Base-by-base conservation (phyloP, 2,888 invertebrate genomes). In the Campopleginae sp. region DNA sequence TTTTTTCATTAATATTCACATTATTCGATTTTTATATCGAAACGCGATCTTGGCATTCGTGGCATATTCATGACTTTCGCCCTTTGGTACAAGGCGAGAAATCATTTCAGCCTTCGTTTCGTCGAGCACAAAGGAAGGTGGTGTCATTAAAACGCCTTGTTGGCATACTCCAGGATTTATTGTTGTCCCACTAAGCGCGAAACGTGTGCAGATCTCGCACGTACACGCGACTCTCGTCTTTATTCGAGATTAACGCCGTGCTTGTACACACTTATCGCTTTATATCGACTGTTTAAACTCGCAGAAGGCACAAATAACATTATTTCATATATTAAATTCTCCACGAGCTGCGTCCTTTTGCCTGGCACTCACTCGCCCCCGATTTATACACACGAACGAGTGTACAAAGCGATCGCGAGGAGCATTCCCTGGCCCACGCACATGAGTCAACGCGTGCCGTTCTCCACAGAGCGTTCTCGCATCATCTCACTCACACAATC, bases 371-470 rank as follows among this genome's bases (percentile, higher is more conserved):
- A 38, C 38, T 38, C 38, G 8, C 0, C 8, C 23, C 17, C 23
- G 23, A 51, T 65, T 33, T 27, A 63, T 65, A 76, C 31, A 31
- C 17, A 46, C 17, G 70, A 14, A 7, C 33, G 17, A 51, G 66
- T 27, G 38, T 65, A 51, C 46, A 58, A 66, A 82, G 74, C 61
- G 82, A 80, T 84, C 77, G 74, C 70, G 81, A 38, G 38, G 51
- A 68, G 90, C 90, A 92, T 91, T 89, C 90, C 89, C 68, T 89
- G 44, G 90, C 92, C 91, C 92, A 92, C 91, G 92, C 92, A 89
- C 89, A 88, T 92, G 92, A 92, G 90, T 92, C 92, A 92, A 92
- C 91, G 88, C 90, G 89, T 90, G 89, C 88, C 89, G 84, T 70
- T 46, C 44, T 42, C 48, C 38, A n/a, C n/a, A 38, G 38, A 38